A percentile compares a stretch with the other conserved stretches of the same genome.
phyloP scores from a whole-genome alignment of 1,140 invertebrate species.

The Drosophila sechellia region DNA sequence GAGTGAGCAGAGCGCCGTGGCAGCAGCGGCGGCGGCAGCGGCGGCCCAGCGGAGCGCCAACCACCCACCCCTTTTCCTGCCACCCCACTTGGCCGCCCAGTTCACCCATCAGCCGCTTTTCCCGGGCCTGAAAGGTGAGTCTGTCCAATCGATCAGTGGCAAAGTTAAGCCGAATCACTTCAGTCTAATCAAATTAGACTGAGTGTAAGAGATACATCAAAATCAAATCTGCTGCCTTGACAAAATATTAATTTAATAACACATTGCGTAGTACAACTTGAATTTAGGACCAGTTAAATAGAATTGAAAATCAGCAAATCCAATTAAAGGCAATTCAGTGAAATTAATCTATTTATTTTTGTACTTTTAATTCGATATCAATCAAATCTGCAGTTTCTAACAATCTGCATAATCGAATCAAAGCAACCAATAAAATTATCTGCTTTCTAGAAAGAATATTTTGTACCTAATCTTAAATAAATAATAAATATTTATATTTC shows the following conservation, averaged over 20 bases:
- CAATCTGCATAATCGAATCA: no score
- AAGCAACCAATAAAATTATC: no score
- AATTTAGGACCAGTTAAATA: no score
- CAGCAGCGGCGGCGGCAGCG: slow-evolving; percentile 69
- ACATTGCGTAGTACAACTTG: no score
- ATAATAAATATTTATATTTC: not conserved
- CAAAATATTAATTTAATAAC: not conserved
- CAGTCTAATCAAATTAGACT: slow-evolving; percentile 56
- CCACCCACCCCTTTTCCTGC: slow-evolving; percentile 90
- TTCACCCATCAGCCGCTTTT: slow-evolving; percentile 93
- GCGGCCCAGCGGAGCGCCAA: slow-evolving; percentile 81
- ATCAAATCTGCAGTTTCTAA: no score
- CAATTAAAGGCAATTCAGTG: not conserved
- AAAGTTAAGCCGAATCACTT: slow-evolving; percentile 27
- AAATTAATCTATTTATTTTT: no score
- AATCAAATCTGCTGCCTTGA: slow-evolving; percentile 19
- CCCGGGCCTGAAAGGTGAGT: slow-evolving; percentile 89
- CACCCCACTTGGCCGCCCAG: slow-evolving; percentile 91
- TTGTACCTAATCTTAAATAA: no score
- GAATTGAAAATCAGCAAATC: not conserved
- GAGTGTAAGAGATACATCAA: slow-evolving; percentile 27
- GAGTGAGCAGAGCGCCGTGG: slow-evolving; percentile 77
- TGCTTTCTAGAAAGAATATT: no score
- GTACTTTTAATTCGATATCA: no score
- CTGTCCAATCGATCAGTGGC: slow-evolving; percentile 39